Conservation (phyloP, 2,888 invertebrate species). For the Tetragonisca angustula region DNA sequence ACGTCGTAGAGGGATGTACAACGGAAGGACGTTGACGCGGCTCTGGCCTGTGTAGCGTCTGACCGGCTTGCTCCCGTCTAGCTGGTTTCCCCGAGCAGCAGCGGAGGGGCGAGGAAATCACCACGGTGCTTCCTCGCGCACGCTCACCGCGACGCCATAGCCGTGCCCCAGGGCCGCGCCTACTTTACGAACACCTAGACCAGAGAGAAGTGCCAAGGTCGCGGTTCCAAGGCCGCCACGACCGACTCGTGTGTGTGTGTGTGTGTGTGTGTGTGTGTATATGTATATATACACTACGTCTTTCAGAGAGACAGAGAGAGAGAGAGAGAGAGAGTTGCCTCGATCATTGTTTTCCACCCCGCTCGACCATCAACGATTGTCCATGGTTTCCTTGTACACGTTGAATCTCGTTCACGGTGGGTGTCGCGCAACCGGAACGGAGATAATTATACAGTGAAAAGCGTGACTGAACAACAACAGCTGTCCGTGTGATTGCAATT, state of each 20-base stretch:
- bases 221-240: slow-evolving; percentile 61
- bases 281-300: background rate
- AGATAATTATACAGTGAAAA: too few species aligned
- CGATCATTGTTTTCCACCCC: background rate
- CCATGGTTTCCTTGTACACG: background rate
- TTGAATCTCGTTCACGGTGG: too few species aligned
- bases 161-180: slow-evolving; percentile 78
- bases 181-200: slow-evolving; percentile 67
- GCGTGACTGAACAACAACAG: too few species aligned
- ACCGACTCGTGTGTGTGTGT: background rate
- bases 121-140: slow-evolving; percentile 75
- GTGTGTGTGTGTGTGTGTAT: too few species aligned
- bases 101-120: slow-evolving; percentile 65
- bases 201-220: slow-evolving; percentile 60
- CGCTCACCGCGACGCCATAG: slow-evolving; percentile 68
- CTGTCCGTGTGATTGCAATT: too few species aligned
- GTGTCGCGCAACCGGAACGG: too few species aligned
- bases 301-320: too few species aligned
- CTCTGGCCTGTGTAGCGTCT: slow-evolving; percentile 72
- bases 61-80: slow-evolving; percentile 63
- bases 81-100: slow-evolving; percentile 54
- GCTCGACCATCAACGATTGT: too few species aligned
- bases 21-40: slow-evolving; percentile 70
- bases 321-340: too few species aligned
- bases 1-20: slow-evolving; percentile 30